Conservation (phyloP, 2,888 invertebrate genomes). For the Trimorus sp. region DNA sequence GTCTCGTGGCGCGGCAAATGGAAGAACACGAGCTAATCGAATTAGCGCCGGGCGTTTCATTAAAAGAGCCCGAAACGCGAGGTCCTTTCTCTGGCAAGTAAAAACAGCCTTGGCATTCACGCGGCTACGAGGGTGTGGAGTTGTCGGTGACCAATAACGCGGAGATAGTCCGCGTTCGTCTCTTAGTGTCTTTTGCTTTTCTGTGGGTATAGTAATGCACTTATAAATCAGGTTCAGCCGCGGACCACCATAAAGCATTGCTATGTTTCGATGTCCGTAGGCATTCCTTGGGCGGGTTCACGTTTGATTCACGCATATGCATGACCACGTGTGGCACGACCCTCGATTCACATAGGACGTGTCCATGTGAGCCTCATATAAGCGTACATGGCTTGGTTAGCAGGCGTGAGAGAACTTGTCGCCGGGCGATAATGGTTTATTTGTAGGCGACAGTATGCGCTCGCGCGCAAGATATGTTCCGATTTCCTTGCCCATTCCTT, state of each 20-base stretch:
- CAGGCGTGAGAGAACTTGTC: slow-evolving; percentile 81
- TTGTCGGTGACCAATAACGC: slow-evolving; percentile 72
- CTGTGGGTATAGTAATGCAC: slow-evolving; percentile 79
- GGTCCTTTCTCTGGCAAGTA: slow-evolving; percentile 3
- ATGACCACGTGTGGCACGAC: slow-evolving; percentile 77
- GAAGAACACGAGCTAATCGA: no score
- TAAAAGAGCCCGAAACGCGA: slow-evolving; percentile 16
- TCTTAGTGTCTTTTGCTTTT: slow-evolving; percentile 68
- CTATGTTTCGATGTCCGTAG: slow-evolving; percentile 81
- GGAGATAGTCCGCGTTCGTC: slow-evolving; percentile 69
- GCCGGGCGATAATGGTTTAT: slow-evolving; percentile 81
- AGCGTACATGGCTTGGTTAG: slow-evolving; percentile 63
- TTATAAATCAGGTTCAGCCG: slow-evolving; percentile 82
- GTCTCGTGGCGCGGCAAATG: no score
- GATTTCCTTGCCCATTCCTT: slow-evolving; percentile 77
- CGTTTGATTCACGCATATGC: slow-evolving; percentile 81
- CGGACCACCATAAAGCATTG: slow-evolving; percentile 82
- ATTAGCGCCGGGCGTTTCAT: not conserved
- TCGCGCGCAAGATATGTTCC: slow-evolving; percentile 79
- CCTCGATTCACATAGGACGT: slow-evolving; percentile 68
- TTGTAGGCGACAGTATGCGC: slow-evolving; percentile 76
- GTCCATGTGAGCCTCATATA: slow-evolving; percentile 59
- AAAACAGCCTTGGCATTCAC: slow-evolving; percentile 31
- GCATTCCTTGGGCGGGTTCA: slow-evolving; percentile 81
- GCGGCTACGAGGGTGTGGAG: slow-evolving; percentile 60